Percentiles rank a stretch among this genome's conserved stretches.
phyloP scores from a whole-genome alignment of 2,797 vertebrate species.

The Cynopterus sphinx region DNA sequence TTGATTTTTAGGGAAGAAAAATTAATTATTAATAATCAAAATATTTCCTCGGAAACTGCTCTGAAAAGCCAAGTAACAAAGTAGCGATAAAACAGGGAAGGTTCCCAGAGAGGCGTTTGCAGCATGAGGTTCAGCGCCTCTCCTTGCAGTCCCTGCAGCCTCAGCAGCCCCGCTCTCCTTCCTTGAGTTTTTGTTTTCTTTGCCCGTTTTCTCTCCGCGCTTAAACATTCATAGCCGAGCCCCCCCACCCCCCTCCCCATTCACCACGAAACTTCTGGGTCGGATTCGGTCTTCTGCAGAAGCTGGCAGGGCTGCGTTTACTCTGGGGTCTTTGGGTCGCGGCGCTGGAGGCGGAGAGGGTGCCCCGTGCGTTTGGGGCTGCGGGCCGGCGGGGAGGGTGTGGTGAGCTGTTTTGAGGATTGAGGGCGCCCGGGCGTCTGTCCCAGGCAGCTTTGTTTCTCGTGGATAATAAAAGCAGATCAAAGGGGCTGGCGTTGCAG shows the following conservation, averaged over 20 bases:
- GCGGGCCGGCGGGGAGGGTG: slow-evolving; percentile 28
- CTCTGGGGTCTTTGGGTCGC: background rate
- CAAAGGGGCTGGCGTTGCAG: slow-evolving; percentile 86
- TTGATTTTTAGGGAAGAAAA: slow-evolving; percentile 67
- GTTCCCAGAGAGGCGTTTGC: slow-evolving; percentile 32
- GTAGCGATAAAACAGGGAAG: slow-evolving; percentile 7
- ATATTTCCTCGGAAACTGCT: background rate
- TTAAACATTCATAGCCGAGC: background rate
- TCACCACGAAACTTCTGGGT: background rate
- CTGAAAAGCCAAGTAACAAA: slow-evolving; percentile 54
- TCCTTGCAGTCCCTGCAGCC: background rate
- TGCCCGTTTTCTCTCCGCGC: background rate
- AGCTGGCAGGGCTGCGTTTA: background rate
- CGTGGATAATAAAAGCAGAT: slow-evolving; percentile 87
- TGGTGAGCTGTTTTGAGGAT: slow-evolving; percentile 78
- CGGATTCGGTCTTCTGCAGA: background rate
- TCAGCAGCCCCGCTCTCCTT: background rate
- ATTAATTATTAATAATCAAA: slow-evolving; percentile 29
- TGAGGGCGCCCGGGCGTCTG: slow-evolving; percentile 82
- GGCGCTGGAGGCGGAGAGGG: slow-evolving; percentile 1
- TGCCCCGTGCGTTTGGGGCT: background rate
- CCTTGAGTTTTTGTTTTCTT: background rate
- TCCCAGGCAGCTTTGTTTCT: slow-evolving; percentile 88
- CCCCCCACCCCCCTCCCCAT: background rate
- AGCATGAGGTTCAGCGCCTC: background rate